These are phyloP conservation scores for Phoeniculus purpureus DNA, from an alignment of 2,797 vertebrate species.

Conservation along the genomic window DNA sequence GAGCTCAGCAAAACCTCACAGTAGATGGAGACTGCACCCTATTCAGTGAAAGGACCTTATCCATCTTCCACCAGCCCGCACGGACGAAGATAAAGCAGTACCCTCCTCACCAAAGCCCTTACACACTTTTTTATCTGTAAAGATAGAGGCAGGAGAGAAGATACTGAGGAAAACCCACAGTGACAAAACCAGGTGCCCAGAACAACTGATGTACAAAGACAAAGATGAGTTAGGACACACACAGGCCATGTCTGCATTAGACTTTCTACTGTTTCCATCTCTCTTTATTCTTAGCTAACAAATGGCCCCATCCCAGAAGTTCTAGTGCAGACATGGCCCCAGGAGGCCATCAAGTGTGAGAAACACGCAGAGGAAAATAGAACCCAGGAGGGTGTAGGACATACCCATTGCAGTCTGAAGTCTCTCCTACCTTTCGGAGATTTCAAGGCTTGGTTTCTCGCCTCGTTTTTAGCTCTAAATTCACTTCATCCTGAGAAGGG, in stretches of 20 bases:
- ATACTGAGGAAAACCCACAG: neutral
- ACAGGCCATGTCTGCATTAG: neutral
- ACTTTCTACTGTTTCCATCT: neutral
- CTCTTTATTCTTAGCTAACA: neutral
- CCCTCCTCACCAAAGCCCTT: neutral
- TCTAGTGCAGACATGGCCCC: constrained; percentile 21
- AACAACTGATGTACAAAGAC: constrained; percentile 15
- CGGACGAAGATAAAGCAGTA: neutral
- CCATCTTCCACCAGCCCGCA: neutral
- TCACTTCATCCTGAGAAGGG: constrained; percentile 79
- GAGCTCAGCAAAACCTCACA: constrained; percentile 46
- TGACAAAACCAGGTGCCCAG: neutral
- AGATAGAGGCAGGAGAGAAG: neutral
- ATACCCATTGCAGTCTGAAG: constrained; percentile 73
- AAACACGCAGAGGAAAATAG: constrained; percentile 55
- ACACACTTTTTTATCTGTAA: neutral
- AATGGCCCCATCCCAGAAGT: neutral
- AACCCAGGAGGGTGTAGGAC: constrained; percentile 59
- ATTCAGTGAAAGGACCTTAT: neutral
- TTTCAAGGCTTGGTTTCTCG: constrained; percentile 66
- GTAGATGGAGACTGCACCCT: constrained; percentile 1
- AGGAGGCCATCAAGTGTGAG: neutral
- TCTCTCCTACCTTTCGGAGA: constrained; percentile 74
- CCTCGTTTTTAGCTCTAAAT: constrained; percentile 44
- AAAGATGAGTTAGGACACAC: constrained; percentile 25